phyloP scores from a whole-genome alignment of 2,797 vertebrate genomes.

The Ctenopoma multispine region DNA sequence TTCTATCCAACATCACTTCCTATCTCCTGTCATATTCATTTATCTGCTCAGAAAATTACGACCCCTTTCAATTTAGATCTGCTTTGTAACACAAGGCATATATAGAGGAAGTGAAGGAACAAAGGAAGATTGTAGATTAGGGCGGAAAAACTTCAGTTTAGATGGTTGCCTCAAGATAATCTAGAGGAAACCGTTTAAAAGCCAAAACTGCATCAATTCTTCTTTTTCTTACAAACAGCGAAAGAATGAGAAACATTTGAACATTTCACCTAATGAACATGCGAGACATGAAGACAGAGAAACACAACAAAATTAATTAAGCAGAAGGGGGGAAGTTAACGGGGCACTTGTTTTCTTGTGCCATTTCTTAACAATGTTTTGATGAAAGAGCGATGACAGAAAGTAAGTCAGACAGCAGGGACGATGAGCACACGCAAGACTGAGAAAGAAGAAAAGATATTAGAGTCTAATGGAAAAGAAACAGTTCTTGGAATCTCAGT shows the following conservation, averaged over 20 bases:
- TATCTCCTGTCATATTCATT: conserved; percentile 63
- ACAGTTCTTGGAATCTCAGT: conserved; percentile 57
- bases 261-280: conserved; percentile 53
- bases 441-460: conserved; percentile 33
- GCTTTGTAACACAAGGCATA: conserved; percentile 62
- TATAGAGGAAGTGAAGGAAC: conserved; percentile 45
- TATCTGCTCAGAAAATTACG: conserved; percentile 68
- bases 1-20: conserved; percentile 58
- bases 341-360: conserved; percentile 43
- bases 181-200: conserved; percentile 64
- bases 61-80: conserved; percentile 68
- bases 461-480: conserved; percentile 51
- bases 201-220: conserved; percentile 17
- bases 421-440: conserved; percentile 29
- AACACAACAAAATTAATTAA: conserved; percentile 66
- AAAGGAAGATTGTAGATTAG: conserved; percentile 59
- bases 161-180: conserved; percentile 61
- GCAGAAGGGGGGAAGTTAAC: conserved; percentile 48
- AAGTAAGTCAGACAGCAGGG: conserved; percentile 42
- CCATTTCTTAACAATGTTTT: conserved; percentile 32
- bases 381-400: conserved; percentile 49
- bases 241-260: conserved; percentile 45
- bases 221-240: conserved; percentile 21
- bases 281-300: conserved; percentile 37
- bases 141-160: conserved; percentile 47